A percentile compares a stretch with the other conserved stretches of the same genome.
Conservation (phyloP, 2,113 vertebrate species). For the Irena cyanogastra region DNA sequence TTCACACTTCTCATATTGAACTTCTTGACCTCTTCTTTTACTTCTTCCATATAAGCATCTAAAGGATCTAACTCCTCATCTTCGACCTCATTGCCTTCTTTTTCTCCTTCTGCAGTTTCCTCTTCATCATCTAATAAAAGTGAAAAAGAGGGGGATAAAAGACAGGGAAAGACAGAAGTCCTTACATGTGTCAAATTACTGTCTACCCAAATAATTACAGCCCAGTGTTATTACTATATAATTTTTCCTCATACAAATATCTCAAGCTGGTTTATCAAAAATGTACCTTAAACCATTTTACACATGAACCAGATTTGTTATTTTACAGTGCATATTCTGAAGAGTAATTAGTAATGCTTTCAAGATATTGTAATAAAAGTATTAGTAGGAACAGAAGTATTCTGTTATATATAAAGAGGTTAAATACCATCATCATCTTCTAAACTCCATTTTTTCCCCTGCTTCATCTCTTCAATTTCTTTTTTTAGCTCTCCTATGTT, state of each 20-base stretch:
- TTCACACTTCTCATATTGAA: constrained; percentile 95
- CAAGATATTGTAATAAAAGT: not conserved
- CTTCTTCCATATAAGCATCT: constrained; percentile 99
- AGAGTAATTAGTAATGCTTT: not conserved
- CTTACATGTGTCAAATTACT: not conserved
- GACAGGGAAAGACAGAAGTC: not conserved
- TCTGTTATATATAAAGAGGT: not conserved
- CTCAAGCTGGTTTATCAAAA: not conserved
- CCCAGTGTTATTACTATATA: not conserved
- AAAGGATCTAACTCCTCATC: constrained; percentile 91
- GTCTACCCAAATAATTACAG: not conserved
- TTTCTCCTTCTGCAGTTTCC: constrained; percentile 78
- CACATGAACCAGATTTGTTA: not conserved
- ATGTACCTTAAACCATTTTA: not conserved
- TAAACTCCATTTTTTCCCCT: constrained; percentile 97
- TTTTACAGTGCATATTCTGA: not conserved
- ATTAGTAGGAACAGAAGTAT: not conserved
- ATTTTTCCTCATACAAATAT: not conserved
- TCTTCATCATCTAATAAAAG: constrained; percentile 75
- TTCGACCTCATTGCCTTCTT: constrained; percentile 78
- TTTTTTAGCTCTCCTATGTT: constrained; percentile 97
- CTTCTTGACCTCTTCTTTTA: constrained; percentile 98
- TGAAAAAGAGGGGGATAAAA: not conserved
- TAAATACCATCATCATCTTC: constrained; percentile 94
- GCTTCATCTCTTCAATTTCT: constrained; percentile 97